phyloP scores from a whole-genome alignment of 2,797 vertebrate species.

The Hypotaenidia philippensis region DNA sequence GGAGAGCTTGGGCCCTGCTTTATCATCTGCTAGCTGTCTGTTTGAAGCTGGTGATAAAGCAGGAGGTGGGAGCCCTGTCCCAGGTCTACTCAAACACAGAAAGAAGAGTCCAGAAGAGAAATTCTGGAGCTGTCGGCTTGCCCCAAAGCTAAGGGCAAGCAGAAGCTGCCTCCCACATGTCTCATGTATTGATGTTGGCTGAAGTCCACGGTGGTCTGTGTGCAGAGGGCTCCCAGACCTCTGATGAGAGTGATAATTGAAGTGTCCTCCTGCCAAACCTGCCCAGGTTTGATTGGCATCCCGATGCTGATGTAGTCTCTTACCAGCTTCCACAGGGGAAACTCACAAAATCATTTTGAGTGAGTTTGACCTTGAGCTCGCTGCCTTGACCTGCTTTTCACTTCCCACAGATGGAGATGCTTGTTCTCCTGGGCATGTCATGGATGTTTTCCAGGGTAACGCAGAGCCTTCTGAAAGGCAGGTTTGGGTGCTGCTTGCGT shows the following conservation, averaged over 20 bases:
- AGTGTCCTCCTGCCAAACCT: background rate
- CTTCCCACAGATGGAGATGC: conserved; percentile 76
- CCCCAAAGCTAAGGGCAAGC: background rate
- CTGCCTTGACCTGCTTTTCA: conserved; percentile 74
- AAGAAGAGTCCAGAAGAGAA: background rate
- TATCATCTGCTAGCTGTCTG: background rate
- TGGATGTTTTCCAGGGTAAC: conserved; percentile 48
- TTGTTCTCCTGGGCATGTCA: conserved; percentile 76
- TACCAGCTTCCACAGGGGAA: conserved; percentile 24
- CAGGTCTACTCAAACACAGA: background rate
- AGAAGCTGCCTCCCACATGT: background rate
- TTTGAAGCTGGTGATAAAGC: conserved; percentile 28
- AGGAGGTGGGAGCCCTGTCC: conserved; percentile 6
- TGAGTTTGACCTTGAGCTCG: conserved; percentile 69
- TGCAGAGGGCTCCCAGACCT: background rate
- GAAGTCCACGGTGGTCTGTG: background rate
- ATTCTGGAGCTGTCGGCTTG: background rate
- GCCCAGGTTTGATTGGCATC: conserved; percentile 14
- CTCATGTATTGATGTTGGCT: background rate
- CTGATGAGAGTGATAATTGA: background rate
- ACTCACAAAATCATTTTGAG: conserved; percentile 21
- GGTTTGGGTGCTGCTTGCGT: conserved; percentile 63
- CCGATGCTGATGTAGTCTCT: background rate
- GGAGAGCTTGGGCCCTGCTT: conserved; percentile 23
- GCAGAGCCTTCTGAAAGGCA: conserved; percentile 71